Evolutionary conservation across 2,888 invertebrate species (phyloP).

Genomic region (Pachydiplax longipennis): DNA sequence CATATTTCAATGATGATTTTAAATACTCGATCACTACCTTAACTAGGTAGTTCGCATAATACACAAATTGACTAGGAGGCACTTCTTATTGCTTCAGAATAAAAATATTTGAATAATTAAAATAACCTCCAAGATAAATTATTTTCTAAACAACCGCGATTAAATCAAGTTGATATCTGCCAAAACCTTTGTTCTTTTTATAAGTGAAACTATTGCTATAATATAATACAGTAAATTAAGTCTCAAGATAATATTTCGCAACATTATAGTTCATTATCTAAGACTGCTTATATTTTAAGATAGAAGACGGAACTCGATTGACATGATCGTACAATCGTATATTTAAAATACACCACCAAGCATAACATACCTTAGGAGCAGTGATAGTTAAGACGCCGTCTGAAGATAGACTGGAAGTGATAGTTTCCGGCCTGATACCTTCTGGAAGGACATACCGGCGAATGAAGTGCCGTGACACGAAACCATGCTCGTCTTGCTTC

Average conservation of each 20-base stretch:
- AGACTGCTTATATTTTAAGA: background rate
- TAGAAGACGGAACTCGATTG: background rate
- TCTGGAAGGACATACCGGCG: conserved; percentile 62
- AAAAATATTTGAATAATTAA: background rate
- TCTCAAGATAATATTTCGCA: no score
- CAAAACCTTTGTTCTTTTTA: no score
- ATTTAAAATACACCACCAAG: no score
- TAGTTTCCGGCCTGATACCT: conserved; percentile 56
- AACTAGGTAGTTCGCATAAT: no score
- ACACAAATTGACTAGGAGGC: no score
- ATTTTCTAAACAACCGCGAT: background rate
- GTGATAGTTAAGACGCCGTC: conserved; percentile 59
- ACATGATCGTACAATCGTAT: no score
- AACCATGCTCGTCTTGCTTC: conserved; percentile 62
- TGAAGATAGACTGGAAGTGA: conserved; percentile 57
- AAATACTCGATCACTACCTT: no score
- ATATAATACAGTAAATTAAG: background rate
- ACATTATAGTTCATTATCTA: background rate
- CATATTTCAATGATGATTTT: no score
- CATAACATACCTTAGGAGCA: conserved; percentile 55
- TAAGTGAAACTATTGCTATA: no score
- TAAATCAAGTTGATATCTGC: no score
- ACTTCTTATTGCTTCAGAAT: background rate
- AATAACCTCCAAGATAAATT: background rate
- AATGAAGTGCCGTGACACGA: conserved; percentile 61